Evolutionary conservation across 2,797 vertebrate genomes (phyloP), one percentile per base, ranked within the genome.

Genomic region (Austrolebias charrua): DNA sequence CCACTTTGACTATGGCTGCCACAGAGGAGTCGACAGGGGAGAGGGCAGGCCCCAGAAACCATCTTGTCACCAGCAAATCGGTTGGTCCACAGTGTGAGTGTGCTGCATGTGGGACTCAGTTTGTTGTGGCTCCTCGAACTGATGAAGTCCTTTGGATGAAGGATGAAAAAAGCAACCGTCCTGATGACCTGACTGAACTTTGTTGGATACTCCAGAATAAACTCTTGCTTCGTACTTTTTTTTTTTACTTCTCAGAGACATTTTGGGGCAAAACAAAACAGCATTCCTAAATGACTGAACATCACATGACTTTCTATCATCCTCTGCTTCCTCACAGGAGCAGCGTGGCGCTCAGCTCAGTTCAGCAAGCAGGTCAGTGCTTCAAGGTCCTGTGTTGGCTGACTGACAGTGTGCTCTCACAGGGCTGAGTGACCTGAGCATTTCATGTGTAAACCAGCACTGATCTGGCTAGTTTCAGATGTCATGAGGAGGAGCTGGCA

Each of bases 381-480:
- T 91, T 80, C 78, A 76, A 92, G 89, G 85, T 86, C 83, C 79
- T 75, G 5, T 44, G 7, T 61, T 14, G 70, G 63, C 67, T 89
- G 90, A 91, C 83, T 88, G 90, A 90, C 88, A 90, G 84, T 75
- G 87, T 76, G 80, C 89, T 91, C 88, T 92, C 79, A 78, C 76
- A 82, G 90, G 90, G 86, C 85, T 94, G 88, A 86, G 73, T 90
- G 90, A 90, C 86, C 73, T 61, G 83, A 92, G 73, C 83, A 88
- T 92, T 92, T 91, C 90, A 92, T 92, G 91, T 93, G 93, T 92
- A 92, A 94, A 86, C 87, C 89, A 85, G 82, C 73, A 78, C 50
- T 81, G 85, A 84, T 89, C 90, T 90, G 91, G 91, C 88, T 92
- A 86, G 86, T 92, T 92, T 94, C 90, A 93, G 86, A 91, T 93